Conservation (phyloP, 2,888 invertebrate genomes). For the Drosophila sordidula region DNA sequence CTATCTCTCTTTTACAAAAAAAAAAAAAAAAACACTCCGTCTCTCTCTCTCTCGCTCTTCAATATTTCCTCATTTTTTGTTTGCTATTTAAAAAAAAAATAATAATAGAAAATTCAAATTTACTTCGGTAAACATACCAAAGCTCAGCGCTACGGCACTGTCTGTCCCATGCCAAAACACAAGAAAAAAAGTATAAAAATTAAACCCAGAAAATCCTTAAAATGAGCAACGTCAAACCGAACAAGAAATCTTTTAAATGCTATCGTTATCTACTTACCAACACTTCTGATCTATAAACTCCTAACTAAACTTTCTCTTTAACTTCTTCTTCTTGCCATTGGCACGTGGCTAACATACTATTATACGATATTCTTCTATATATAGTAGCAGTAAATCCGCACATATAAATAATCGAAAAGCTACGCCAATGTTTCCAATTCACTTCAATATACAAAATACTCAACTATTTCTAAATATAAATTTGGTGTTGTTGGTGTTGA, state of each 20-base stretch:
- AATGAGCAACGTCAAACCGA: conserved; percentile 44
- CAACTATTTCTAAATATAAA: conserved; percentile 26
- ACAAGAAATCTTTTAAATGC: conserved; percentile 80
- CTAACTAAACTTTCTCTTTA: conserved; percentile 54
- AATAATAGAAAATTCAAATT: conserved; percentile 7
- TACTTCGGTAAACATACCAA: conserved; percentile 43
- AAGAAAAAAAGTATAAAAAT: conserved; percentile 1
- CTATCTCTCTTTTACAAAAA: conserved; percentile 49
- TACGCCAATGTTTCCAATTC: conserved; percentile 56
- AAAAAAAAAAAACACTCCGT: conserved; percentile 23
- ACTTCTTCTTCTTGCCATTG: conserved; percentile 57
- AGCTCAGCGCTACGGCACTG: conserved; percentile 37
- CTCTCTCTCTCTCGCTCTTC: conserved; percentile 51
- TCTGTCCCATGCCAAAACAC: conserved; percentile 9
- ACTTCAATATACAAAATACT: conserved; percentile 52
- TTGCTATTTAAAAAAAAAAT: conserved; percentile 57
- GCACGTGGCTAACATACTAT: conserved; percentile 32
- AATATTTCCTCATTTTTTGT: conserved; percentile 47
- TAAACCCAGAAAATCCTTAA: conserved; percentile 16
- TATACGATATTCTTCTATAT: conserved; percentile 18
- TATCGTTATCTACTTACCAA: conserved; percentile 81
- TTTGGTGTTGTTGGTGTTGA: conserved; percentile 35
- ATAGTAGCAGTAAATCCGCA: conserved; percentile 37
- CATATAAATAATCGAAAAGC: conserved; percentile 26
- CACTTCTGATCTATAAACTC: conserved; percentile 61